phyloP scores from a whole-genome alignment of 1,140 invertebrate genomes.

The Lepidostoma basale region DNA sequence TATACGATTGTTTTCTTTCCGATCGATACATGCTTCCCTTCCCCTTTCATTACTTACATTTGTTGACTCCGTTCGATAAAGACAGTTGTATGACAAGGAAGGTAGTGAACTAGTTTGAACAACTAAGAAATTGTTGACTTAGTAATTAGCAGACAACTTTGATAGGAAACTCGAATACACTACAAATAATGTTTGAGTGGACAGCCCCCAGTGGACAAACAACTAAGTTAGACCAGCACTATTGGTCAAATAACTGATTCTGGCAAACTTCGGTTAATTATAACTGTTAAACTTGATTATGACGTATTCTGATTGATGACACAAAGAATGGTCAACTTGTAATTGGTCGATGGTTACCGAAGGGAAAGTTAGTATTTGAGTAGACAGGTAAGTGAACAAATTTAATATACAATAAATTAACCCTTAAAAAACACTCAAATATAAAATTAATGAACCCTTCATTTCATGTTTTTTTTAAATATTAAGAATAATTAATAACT shows the following conservation, averaged over 20 bases:
- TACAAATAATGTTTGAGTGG: constrained; percentile 34
- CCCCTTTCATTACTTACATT: constrained; percentile 5
- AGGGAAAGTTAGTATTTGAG: too few relatives aligned
- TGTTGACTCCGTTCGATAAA: constrained; percentile 3
- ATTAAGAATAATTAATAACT: too few relatives aligned
- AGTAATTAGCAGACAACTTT: constrained; percentile 27
- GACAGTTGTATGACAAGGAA: constrained; percentile 13
- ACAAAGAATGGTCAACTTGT: too few relatives aligned
- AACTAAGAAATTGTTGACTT: constrained; percentile 28
- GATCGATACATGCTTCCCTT: background rate
- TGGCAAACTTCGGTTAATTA: background rate
- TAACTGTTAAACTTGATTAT: constrained; percentile 2
- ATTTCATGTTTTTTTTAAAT: too few relatives aligned
- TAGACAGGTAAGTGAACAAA: too few relatives aligned
- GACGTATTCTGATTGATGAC: background rate
- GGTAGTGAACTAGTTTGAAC: constrained; percentile 15
- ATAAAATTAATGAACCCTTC: too few relatives aligned
- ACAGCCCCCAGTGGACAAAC: constrained; percentile 14
- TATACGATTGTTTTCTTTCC: too few relatives aligned
- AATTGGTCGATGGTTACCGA: too few relatives aligned
- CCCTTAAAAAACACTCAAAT: too few relatives aligned
- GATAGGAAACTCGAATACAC: constrained; percentile 32
- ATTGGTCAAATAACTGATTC: constrained; percentile 22
- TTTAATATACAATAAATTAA: too few relatives aligned
- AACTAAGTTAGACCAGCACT: constrained; percentile 7